These are phyloP conservation scores for Hystrix brachyura DNA, from an alignment of 2,113 vertebrate genomes.

Conservation along the genomic window DNA sequence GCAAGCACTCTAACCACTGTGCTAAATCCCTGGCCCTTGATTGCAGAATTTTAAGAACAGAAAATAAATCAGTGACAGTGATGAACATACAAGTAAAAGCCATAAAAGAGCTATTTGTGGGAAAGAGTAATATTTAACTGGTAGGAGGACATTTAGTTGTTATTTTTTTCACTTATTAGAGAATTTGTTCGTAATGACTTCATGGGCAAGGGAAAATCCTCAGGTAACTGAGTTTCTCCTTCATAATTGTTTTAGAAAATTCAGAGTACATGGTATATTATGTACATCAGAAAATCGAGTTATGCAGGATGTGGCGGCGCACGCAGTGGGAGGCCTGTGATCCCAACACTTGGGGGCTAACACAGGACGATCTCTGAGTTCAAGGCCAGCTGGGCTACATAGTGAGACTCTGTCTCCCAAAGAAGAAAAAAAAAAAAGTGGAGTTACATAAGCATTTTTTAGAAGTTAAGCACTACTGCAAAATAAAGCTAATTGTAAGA, in stretches of 20 bases:
- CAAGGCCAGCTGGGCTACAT: too few relatives aligned
- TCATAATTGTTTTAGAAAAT: constrained; percentile 50
- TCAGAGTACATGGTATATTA: neutral
- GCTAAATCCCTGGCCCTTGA: neutral
- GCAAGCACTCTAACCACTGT: too few relatives aligned
- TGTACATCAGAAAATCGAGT: neutral
- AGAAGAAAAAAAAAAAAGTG: neutral
- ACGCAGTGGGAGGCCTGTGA: too few relatives aligned
- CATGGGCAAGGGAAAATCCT: neutral
- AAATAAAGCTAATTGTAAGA: neutral
- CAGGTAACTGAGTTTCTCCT: neutral
- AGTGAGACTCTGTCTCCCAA: too few relatives aligned
- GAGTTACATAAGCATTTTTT: constrained; percentile 28
- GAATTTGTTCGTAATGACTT: constrained; percentile 43
- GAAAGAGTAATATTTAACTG: neutral
- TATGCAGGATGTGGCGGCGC: neutral
- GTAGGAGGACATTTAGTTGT: neutral
- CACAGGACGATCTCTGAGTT: too few relatives aligned
- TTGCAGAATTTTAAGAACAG: constrained; percentile 38
- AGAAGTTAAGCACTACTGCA: constrained; percentile 8
- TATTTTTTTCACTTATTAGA: constrained; percentile 54
- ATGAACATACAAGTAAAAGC: neutral
- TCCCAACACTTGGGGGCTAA: too few relatives aligned
- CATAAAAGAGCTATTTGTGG: neutral
- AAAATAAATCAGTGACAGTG: neutral